Conservation (phyloP, 2,888 invertebrate genomes). For the Eledona agricola region DNA sequence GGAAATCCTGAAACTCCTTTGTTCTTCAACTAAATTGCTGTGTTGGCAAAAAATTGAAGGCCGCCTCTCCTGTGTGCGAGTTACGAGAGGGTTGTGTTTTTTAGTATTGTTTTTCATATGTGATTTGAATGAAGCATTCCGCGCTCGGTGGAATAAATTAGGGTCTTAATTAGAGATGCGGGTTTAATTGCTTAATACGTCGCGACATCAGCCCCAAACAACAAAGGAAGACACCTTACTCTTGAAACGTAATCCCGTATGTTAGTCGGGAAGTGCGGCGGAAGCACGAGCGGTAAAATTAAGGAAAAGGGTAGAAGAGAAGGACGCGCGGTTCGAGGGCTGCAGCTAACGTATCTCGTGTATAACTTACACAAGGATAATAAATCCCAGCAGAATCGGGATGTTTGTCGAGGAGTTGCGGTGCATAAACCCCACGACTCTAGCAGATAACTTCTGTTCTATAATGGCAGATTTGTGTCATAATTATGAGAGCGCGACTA, state of each 20-base stretch:
- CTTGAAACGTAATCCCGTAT: constrained; percentile 45
- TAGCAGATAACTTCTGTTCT: constrained; percentile 40
- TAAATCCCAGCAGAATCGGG: constrained; percentile 35
- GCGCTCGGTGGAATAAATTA: no score
- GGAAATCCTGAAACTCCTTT: no score
- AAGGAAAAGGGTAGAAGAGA: constrained; percentile 32
- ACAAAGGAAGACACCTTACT: constrained; percentile 46
- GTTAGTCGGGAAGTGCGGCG: constrained; percentile 29
- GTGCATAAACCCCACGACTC: constrained; percentile 31
- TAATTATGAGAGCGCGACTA: constrained; percentile 40
- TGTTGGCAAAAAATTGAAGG: no score
- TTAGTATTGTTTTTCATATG: no score
- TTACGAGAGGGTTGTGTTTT: no score
- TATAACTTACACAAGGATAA: constrained; percentile 36
- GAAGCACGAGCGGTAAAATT: constrained; percentile 31
- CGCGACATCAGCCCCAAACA: constrained; percentile 41
- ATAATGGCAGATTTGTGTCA: constrained; percentile 38
- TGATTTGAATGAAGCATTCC: no score
- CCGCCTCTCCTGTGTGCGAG: no score
- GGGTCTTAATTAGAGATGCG: constrained; percentile 47
- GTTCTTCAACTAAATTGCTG: no score
- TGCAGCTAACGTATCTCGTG: constrained; percentile 23
- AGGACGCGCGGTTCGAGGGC: no score
- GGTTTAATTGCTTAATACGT: constrained; percentile 49
- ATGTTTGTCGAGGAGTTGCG: constrained; percentile 37